Percentiles rank a stretch among this genome's conserved stretches.
These are phyloP conservation scores for Lissocephala sabroskyi DNA, from an alignment of 2,888 invertebrate genomes.

Conservation along the genomic window DNA sequence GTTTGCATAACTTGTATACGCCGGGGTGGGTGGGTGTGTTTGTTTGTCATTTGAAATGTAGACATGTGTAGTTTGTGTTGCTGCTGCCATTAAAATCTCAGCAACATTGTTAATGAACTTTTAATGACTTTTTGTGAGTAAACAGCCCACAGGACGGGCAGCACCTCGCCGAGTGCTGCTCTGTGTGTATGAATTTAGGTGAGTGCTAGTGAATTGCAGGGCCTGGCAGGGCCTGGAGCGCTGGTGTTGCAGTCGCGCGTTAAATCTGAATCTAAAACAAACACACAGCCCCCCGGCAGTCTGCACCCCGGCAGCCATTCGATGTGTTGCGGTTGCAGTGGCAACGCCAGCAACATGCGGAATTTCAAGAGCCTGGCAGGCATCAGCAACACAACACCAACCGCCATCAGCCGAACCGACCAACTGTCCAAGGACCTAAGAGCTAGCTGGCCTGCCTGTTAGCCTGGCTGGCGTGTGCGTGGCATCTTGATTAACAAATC, in stretches of 20 bases:
- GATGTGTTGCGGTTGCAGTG: neutral
- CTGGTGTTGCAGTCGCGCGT: no score
- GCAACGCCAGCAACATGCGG: no score
- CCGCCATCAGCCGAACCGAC: no score
- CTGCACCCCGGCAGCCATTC: neutral
- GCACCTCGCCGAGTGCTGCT: no score
- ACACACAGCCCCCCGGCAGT: slow-evolving; percentile 8
- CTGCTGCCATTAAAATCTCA: slow-evolving; percentile 46
- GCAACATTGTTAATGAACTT: slow-evolving; percentile 68
- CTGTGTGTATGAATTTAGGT: no score
- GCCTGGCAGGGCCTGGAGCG: no score
- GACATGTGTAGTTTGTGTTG: slow-evolving; percentile 39
- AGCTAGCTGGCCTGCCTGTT: neutral
- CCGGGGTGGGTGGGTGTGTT: slow-evolving; percentile 9
- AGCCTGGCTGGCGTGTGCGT: slow-evolving; percentile 1
- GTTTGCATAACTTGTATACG: slow-evolving; percentile 19
- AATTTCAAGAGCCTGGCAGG: no score
- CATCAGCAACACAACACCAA: no score
- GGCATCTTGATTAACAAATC: slow-evolving; percentile 48
- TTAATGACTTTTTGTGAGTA: slow-evolving; percentile 65
- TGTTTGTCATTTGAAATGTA: slow-evolving; percentile 49
- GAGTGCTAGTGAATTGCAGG: no score
- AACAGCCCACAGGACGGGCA: no score
- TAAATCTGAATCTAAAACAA: slow-evolving; percentile 39
- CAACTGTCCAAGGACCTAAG: no score